Conservation (phyloP, 2,888 invertebrate genomes). For the Spialia ferax region DNA sequence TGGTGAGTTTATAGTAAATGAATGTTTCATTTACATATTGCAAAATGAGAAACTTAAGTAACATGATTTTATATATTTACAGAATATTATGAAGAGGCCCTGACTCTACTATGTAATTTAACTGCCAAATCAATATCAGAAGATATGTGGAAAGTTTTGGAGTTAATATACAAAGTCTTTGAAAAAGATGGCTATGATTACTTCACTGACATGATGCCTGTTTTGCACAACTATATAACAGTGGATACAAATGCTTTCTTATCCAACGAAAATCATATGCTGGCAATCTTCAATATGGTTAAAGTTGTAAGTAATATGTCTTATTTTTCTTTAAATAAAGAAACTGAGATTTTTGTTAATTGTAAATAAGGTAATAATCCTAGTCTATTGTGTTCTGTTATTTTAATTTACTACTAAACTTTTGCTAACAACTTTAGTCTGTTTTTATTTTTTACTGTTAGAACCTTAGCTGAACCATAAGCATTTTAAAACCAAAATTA, state of each 20-base stretch:
- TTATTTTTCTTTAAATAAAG: not conserved
- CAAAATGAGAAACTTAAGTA: not conserved
- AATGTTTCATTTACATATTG: not conserved
- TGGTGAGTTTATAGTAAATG: constrained; percentile 83
- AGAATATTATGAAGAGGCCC: constrained; percentile 99
- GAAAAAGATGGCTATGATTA: constrained; percentile 98
- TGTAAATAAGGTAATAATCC: too few relatives aligned
- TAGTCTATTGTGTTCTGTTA: not conserved
- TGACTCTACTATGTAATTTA: constrained; percentile 96
- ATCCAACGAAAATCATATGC: constrained; percentile 94
- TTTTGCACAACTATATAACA: constrained; percentile 98
- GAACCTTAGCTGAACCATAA: too few relatives aligned
- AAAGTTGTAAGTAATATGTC: constrained; percentile 89
- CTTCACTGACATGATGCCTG: constrained; percentile 99
- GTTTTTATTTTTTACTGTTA: too few relatives aligned
- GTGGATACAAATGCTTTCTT: constrained; percentile 98
- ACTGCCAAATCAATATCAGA: constrained; percentile 95
- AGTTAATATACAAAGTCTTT: constrained; percentile 95
- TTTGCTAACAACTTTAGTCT: too few relatives aligned
- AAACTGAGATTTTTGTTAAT: too few relatives aligned
- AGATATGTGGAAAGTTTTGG: constrained; percentile 98
- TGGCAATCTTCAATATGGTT: constrained; percentile 98
- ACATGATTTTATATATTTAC: constrained; percentile 48
- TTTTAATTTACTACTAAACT: too few relatives aligned
- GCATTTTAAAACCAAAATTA: too few relatives aligned